These are phyloP conservation scores for Lepidocyrtoides sp. DNA, from an alignment of 2,888 invertebrate genomes.

Conservation along the genomic window DNA sequence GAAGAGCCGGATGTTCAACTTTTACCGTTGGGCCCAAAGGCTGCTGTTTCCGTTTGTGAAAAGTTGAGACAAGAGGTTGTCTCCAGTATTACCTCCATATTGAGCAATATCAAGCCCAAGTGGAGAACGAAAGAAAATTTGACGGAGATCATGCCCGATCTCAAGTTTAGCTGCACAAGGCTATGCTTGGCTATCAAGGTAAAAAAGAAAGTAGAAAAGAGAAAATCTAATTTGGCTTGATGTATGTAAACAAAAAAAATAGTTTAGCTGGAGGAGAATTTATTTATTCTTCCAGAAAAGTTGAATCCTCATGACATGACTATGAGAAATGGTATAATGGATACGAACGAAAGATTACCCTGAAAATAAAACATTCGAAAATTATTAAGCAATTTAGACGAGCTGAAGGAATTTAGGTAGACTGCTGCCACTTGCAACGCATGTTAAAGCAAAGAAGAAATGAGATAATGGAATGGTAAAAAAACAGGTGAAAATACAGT, in stretches of 20 bases:
- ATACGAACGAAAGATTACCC: no score
- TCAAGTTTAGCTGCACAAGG: constrained; percentile 81
- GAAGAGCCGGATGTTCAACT: constrained; percentile 87
- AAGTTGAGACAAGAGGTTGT: constrained; percentile 93
- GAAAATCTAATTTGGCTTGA: constrained; percentile 38
- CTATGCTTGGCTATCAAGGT: constrained; percentile 84
- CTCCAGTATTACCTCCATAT: constrained; percentile 92
- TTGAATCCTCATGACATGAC: neutral
- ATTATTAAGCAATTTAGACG: constrained; percentile 24
- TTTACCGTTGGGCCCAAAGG: constrained; percentile 91
- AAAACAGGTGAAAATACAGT: neutral
- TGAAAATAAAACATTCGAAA: constrained; percentile 34
- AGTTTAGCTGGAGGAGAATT: neutral
- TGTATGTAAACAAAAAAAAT: constrained; percentile 1
- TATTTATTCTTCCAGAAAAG: neutral
- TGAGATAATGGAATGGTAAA: neutral
- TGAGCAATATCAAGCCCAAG: constrained; percentile 91
- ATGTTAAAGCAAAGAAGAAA: neutral
- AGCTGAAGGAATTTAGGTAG: neutral
- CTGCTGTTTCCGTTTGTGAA: constrained; percentile 92
- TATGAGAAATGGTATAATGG: no score
- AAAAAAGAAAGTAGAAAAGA: constrained; percentile 28
- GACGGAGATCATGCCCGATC: constrained; percentile 88
- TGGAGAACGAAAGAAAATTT: constrained; percentile 94
- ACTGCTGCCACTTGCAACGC: neutral